A percentile compares a stretch with the other conserved stretches of the same genome.
phyloP scores from a whole-genome alignment of 2,888 invertebrate species.

The Andrena dorsata region DNA sequence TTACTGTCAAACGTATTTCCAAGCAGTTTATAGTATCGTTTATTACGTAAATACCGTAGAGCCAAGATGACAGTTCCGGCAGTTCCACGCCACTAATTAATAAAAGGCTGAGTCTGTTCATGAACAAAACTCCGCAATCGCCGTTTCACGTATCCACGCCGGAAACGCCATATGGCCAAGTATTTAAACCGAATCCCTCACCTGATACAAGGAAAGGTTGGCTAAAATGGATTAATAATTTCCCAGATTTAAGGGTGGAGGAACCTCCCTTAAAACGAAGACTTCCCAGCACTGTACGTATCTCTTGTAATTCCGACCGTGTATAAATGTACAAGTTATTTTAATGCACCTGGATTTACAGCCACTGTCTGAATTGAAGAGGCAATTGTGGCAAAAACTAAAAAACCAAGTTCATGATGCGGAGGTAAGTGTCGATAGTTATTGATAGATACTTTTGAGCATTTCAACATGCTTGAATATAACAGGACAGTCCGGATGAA shows the following conservation, averaged over 20 bases:
- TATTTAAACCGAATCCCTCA: slow-evolving; percentile 85
- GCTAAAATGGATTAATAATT: slow-evolving; percentile 85
- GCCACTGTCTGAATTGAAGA: slow-evolving; percentile 83
- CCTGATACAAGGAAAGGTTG: slow-evolving; percentile 86
- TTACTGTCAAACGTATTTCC: not conserved
- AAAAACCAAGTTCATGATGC: slow-evolving; percentile 66
- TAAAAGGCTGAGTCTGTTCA: slow-evolving; percentile 76
- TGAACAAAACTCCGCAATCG: slow-evolving; percentile 81
- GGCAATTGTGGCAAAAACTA: slow-evolving; percentile 83
- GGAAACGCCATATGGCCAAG: slow-evolving; percentile 86
- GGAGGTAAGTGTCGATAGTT: slow-evolving; percentile 60
- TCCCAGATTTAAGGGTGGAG: slow-evolving; percentile 84
- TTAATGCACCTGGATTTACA: slow-evolving; percentile 54
- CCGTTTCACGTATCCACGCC: slow-evolving; percentile 86
- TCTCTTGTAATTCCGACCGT: not conserved
- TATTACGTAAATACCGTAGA: slow-evolving; percentile 50
- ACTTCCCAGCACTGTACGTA: slow-evolving; percentile 83
- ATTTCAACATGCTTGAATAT: slow-evolving; percentile 4
- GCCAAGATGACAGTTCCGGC: slow-evolving; percentile 26
- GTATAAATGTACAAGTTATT: not conserved
- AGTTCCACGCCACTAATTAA: slow-evolving; percentile 76
- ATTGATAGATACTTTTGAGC: not conserved
- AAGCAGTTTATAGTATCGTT: not conserved
- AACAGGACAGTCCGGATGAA: slow-evolving; percentile 20
- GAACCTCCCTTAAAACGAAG: slow-evolving; percentile 80